Base-by-base conservation (phyloP, 1,140 invertebrate genomes). In the Bombus balteatus region DNA sequence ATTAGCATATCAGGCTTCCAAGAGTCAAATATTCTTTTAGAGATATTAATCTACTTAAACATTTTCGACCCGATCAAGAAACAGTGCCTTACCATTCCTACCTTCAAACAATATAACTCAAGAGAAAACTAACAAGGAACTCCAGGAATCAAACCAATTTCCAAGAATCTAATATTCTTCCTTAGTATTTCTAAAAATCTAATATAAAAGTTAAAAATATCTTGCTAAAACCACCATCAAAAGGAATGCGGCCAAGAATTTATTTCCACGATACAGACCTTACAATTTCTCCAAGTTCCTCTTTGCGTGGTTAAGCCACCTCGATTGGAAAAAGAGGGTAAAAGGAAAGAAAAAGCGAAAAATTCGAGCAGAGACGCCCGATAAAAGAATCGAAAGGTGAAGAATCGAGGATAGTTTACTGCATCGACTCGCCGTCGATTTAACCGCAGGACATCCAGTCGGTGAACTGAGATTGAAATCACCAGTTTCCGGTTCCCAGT, bases 401-500 rank as follows among this genome's bases (percentile, higher is more conserved):
- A 28, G 37, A 12, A n/a, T 77, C 37, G 43, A 6, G 10, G 3
- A 39, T 65, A 47, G 65, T 85, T 66, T 85, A 3, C 70, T 28
- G 32, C 13, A 53, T 65, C 47, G 34, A n/a, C 37, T 41, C 22
- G n/a, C n/a, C 28, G 81, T 76, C 57, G 72, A 83, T 57, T 41
- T 72, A 66, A 85, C 78, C 78, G 43, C 83, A 71, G 59, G 70
- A 74, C 59, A 81, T 75, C 25, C 68, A 71, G 28, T 9, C 34
- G n/a, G 37, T 37, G 68, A 75, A 74, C 70, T 15, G 83, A 91
- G 92, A 93, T 93, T 87, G 90, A 88, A 92, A 93, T 93, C 90
- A 82, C 73, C 73, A 83, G 87, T 92, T 93, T 93, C 92, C 91
- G 90, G 91, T 92, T 92, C 91, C 85, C 93, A 92, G 88, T 91